Percentiles rank a stretch among this genome's conserved stretches.
phyloP scores from a whole-genome alignment of 1,140 invertebrate species.

The Andricus grossulariae region DNA sequence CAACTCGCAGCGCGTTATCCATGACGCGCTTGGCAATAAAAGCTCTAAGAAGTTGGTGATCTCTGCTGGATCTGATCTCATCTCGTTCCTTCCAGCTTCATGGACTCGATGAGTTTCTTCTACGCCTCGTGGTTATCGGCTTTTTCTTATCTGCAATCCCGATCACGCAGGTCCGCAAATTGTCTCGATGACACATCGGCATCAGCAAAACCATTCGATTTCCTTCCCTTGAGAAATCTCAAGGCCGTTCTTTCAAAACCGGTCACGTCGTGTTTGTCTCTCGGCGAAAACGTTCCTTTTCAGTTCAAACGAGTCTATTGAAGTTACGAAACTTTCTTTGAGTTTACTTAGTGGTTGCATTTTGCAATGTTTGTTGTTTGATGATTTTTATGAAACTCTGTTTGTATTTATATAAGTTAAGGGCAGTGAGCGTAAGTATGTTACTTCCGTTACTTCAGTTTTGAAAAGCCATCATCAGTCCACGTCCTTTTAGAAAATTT shows the following conservation, averaged over 20 bases:
- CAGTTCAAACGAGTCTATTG: slow-evolving; percentile 19
- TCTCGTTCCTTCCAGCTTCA: slow-evolving; percentile 25
- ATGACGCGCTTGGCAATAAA: slow-evolving; percentile 20
- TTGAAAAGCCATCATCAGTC: too few species aligned
- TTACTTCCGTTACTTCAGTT: too few species aligned
- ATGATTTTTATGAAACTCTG: not conserved
- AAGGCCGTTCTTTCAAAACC: slow-evolving; percentile 26
- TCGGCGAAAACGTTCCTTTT: slow-evolving; percentile 6
- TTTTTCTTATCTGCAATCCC: slow-evolving; percentile 24
- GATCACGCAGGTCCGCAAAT: slow-evolving; percentile 24
- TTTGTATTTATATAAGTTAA: too few species aligned
- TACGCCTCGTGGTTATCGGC: slow-evolving; percentile 21
- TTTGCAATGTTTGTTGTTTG: not conserved
- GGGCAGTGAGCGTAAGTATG: too few species aligned
- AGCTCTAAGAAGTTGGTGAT: slow-evolving; percentile 8
- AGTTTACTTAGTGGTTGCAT: not conserved
- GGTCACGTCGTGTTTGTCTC: slow-evolving; percentile 5
- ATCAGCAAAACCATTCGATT: slow-evolving; percentile 7
- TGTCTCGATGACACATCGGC: slow-evolving; percentile 27
- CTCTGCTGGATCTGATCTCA: slow-evolving; percentile 31
- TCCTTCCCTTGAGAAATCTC: slow-evolving; percentile 28
- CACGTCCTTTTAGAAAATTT: too few species aligned
- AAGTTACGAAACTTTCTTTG: slow-evolving; percentile 4
- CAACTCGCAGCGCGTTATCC: slow-evolving; percentile 33
- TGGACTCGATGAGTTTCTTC: slow-evolving; percentile 30